Evolutionary conservation across 2,797 vertebrate genomes (phyloP), one percentile per base, ranked within the genome.

Genomic region (Gallinago solitaria): DNA sequence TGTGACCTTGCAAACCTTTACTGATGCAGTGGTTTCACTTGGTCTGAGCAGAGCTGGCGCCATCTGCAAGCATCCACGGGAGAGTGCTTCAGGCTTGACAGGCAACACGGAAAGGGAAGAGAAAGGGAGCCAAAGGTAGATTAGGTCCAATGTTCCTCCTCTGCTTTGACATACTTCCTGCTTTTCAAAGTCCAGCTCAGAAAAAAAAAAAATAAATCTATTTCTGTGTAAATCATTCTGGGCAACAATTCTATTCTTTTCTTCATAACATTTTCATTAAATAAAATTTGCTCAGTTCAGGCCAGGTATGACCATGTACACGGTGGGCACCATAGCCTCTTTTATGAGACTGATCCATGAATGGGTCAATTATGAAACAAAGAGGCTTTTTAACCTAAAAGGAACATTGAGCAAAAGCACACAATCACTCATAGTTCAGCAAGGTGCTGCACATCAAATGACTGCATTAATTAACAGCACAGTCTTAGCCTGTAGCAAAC

Each of bases 301-400:
- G 53, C 28, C 25, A 87, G 68, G 57, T 93, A 87, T 51, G 65
- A 69, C 50, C 50, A 33, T 9, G 20, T 27, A 47, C 3, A 2
- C 15, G 4, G 32, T 2, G 0, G 37, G 17, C 15, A 91, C 53
- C 35, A 45, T 19, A 79, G 25, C 8, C 32, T 80, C 9, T 63
- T 95, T 83, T 60, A 71, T 24, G 37, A 90, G 64, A 39, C 41
- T 57, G 28, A 87, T 39, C 61, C 60, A 69, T 27, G 2, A 87
- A 76, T 48, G 71, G 51, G 33, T 89, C 68, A 87, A 50, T 94
- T 84, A 95, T 79, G 74, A 89, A 93, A 90, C 51, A 93, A 82
- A 87, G 73, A 54, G 32, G 28, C 32, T 57, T 93, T 96, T 70
- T 78, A 70, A 53, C 24, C 45, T 54, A 64, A 77, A 94, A 85